Conservation (phyloP, 1,140 invertebrate genomes). For the Halyomorpha halys region DNA sequence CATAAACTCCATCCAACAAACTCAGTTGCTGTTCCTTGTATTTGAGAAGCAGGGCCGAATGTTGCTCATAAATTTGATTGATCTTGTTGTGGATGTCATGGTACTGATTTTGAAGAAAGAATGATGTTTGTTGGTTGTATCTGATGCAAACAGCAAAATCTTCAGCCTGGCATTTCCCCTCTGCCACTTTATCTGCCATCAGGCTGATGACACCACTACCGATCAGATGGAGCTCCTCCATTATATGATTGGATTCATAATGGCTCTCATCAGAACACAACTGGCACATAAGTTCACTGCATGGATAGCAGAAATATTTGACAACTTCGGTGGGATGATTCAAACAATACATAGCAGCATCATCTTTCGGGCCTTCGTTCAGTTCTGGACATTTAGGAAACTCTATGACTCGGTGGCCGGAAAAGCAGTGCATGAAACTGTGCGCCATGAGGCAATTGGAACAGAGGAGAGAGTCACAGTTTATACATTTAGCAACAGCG, state of each 20-base stretch:
- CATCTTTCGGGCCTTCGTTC: constrained; percentile 41
- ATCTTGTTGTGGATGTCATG: constrained; percentile 89
- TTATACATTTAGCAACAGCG: constrained; percentile 82
- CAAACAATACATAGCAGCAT: constrained; percentile 44
- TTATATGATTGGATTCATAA: constrained; percentile 70
- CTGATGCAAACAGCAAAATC: constrained; percentile 75
- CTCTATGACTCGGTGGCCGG: constrained; percentile 82
- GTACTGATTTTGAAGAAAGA: constrained; percentile 76
- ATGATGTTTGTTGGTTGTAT: constrained; percentile 69
- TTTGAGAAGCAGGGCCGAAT: constrained; percentile 87
- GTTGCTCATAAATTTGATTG: constrained; percentile 91
- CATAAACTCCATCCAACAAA: constrained; percentile 85
- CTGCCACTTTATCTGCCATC: constrained; percentile 65
- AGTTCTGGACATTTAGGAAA: constrained; percentile 38
- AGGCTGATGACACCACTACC: constrained; percentile 72
- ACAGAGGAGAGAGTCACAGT: constrained; percentile 91
- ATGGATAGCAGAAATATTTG: constrained; percentile 85
- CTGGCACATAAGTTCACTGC: constrained; percentile 81
- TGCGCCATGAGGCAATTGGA: constrained; percentile 95
- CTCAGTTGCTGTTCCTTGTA: constrained; percentile 84
- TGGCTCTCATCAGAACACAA: constrained; percentile 86
- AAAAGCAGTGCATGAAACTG: constrained; percentile 96
- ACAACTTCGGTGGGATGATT: constrained; percentile 76
- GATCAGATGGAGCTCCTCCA: constrained; percentile 65
- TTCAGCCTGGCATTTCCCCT: constrained; percentile 69